A percentile compares a stretch with the other conserved stretches of the same genome.
Conservation (phyloP, 2,888 invertebrate species). For the Dione juno region DNA sequence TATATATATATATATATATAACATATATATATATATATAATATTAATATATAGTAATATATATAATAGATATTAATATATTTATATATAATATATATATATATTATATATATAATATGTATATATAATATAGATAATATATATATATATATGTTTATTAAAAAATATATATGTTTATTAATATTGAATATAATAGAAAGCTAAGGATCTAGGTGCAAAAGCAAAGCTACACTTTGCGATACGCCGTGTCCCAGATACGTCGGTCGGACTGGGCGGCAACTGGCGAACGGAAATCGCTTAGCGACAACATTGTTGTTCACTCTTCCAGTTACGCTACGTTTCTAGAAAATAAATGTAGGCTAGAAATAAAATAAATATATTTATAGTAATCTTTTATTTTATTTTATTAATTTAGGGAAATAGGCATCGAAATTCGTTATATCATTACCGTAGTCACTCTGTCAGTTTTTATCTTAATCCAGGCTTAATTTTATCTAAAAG, state of each 20-base stretch:
- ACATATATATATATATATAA: too few relatives aligned
- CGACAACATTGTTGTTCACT: conserved; percentile 78
- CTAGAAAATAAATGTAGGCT: conserved; percentile 45
- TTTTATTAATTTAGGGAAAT: background rate
- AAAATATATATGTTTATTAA: background rate
- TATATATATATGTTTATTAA: too few relatives aligned
- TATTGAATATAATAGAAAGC: conserved; percentile 31
- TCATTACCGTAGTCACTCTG: conserved; percentile 27
- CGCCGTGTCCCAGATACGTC: conserved; percentile 76
- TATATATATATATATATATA: too few relatives aligned
- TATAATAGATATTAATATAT: too few relatives aligned
- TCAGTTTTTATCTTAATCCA: conserved; percentile 47
- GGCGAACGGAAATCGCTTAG: conserved; percentile 77
- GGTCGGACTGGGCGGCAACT: conserved; percentile 62
- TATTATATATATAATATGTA: too few relatives aligned
- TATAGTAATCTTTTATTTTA: background rate
- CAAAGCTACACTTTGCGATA: conserved; percentile 51
- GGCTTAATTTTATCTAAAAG: conserved; percentile 45
- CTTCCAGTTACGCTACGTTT: conserved; percentile 52
- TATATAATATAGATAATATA: too few relatives aligned
- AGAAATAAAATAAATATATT: conserved; percentile 32
- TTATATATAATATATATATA: too few relatives aligned
- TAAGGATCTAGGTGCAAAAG: conserved; percentile 39
- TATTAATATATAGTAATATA: too few relatives aligned
- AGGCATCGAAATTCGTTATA: background rate